Conservation (phyloP, 2,113 vertebrate species). For the Perca fluviatilis region DNA sequence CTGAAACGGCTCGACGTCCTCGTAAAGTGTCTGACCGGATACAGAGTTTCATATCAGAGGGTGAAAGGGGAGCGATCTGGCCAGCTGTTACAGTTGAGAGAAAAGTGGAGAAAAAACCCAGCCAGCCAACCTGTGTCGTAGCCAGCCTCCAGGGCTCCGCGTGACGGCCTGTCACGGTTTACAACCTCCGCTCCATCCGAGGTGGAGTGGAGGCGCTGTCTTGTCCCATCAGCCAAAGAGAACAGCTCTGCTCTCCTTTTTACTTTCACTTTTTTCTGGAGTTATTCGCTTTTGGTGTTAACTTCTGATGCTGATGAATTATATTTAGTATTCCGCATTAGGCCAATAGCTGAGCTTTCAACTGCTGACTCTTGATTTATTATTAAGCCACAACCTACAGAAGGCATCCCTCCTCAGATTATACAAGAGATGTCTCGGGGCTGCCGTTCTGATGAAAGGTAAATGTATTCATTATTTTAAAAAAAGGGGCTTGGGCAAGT, state of each 20-base stretch:
- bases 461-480: not conserved
- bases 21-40: slow-evolving; percentile 83
- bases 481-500: not conserved
- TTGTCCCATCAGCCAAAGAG: not conserved
- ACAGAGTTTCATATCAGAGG: slow-evolving; percentile 75
- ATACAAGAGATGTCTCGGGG: not conserved
- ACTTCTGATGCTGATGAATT: not conserved
- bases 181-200: slow-evolving; percentile 54
- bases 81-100: slow-evolving; percentile 77
- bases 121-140: slow-evolving; percentile 61
- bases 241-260: not conserved
- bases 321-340: not conserved
- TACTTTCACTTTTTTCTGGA: not conserved
- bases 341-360: not conserved
- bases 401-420: not conserved
- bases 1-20: slow-evolving; percentile 74
- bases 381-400: not conserved
- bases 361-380: slow-evolving; percentile 3
- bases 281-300: not conserved
- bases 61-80: slow-evolving; percentile 49
- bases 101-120: not conserved
- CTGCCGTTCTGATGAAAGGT: slow-evolving; percentile 21
- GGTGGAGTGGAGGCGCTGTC: not conserved
- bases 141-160: slow-evolving; percentile 48
- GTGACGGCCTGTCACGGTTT: slow-evolving; percentile 62